Base-by-base conservation (phyloP, 2,113 vertebrate species). In the Tiliqua scincoides region DNA sequence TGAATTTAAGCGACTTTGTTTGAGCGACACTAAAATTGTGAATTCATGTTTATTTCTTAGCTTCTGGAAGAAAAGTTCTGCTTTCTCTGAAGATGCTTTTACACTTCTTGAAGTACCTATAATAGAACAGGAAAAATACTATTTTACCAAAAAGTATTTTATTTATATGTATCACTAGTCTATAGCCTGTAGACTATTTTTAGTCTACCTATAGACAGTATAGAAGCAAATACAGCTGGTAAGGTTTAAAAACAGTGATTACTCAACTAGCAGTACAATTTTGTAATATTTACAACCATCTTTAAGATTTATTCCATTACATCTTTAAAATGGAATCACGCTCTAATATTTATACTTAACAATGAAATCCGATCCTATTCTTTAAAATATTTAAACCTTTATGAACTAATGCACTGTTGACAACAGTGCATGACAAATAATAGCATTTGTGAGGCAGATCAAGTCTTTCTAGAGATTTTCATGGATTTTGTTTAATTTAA, bases 31-130 rank as follows among this genome's bases (percentile, higher is more conserved):
- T 93, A 99, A 94, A 91, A 99, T 92, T 48, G 98, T 99, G 91
- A 99, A 99, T 94, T 99, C 99, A 87, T 95, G 97, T 94, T 98
- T 99, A 95, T 98, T 98, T 95, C 97, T 97, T 95, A 99, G 95
- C 93, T 99, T 99, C 95, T 98, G 97, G 91, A 99, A 95, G 97
- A 98, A 97, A 1, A 93, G 94, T 94, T 98, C 97, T 10, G 98
- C 97, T 87, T 95, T 96, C 87, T 96, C 96, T 71, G 94, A 92
- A 37, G 98, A 96, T 72, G 98, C 98, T 95, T 97, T 98, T 89
- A 99, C 95, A 93, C 95, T 98, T 95, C 99, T 97, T 91, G 98
- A 97, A 76, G 96, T 96, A 92, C 98, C 99, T 99, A 84, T 73
- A 95, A 93, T 35, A 72, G 73, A 37, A 84, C 3, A 92, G 72